phyloP scores from a whole-genome alignment of 2,888 invertebrate genomes.

The Cantharis rufa region DNA sequence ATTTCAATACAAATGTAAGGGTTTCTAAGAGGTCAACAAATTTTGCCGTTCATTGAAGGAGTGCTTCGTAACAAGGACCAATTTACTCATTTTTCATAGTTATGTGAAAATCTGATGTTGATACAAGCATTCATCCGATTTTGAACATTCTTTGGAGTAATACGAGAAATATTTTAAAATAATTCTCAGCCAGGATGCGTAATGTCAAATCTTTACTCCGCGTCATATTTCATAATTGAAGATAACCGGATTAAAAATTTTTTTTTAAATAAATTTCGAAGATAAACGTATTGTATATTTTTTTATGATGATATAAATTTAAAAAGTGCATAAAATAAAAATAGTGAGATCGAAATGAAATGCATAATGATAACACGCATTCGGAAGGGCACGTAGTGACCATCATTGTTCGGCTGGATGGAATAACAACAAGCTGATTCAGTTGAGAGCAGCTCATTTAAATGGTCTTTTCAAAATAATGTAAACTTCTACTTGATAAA shows the following conservation, averaged over 20 bases:
- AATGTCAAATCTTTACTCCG: neutral
- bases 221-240: neutral
- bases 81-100: conserved; percentile 37
- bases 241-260: neutral
- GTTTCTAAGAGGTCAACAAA: conserved; percentile 31
- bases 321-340: neutral
- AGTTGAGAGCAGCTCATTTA: conserved; percentile 45
- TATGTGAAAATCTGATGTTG: conserved; percentile 35
- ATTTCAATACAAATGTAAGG: conserved; percentile 10
- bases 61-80: conserved; percentile 36
- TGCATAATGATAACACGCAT: conserved; percentile 40
- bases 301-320: neutral
- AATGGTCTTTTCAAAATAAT: conserved; percentile 51
- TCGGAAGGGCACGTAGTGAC: conserved; percentile 44
- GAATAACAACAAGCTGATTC: conserved; percentile 49
- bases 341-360: neutral
- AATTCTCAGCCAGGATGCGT: conserved; percentile 12
- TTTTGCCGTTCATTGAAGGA: conserved; percentile 27
- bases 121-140: conserved; percentile 32
- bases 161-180: conserved; percentile 24
- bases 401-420: conserved; percentile 49
- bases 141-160: conserved; percentile 28
- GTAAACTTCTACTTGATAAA: conserved; percentile 53
- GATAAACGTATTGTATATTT: neutral
- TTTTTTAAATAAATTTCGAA: neutral